A percentile compares a stretch with the other conserved stretches of the same genome.
Evolutionary conservation across 92 coral and sea anemone genomes (phyloP).

Genomic region (Bergia puertoricense): DNA sequence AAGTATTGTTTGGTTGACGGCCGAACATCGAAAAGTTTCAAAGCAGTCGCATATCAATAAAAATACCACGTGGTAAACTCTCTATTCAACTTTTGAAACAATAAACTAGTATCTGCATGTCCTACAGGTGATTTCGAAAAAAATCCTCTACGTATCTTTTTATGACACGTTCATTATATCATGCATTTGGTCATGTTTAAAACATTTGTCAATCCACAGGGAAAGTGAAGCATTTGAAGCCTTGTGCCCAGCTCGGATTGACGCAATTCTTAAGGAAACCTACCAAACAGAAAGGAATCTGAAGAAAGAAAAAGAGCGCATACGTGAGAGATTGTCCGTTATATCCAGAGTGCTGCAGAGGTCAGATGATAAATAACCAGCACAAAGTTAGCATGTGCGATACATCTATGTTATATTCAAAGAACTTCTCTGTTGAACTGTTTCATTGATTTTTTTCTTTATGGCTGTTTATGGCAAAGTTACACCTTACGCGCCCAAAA

Average conservation of each 20-base stretch:
- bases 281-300: constrained; percentile 85
- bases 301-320: constrained; percentile 89
- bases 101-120: too few relatives aligned
- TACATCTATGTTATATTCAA: not conserved
- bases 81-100: too few relatives aligned
- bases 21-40: too few relatives aligned
- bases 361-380: constrained; percentile 36
- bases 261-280: constrained; percentile 86
- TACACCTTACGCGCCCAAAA: too few relatives aligned
- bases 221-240: constrained; percentile 97
- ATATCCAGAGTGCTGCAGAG: constrained; percentile 83
- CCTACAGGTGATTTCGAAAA: too few relatives aligned
- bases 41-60: too few relatives aligned
- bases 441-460: too few relatives aligned
- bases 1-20: too few relatives aligned
- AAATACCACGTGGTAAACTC: too few relatives aligned
- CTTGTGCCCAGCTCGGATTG: constrained; percentile 84
- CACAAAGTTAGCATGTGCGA: not conserved
- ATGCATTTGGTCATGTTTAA: not conserved
- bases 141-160: too few relatives aligned
- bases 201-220: constrained; percentile 42
- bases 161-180: not conserved
- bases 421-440: too few relatives aligned
- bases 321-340: constrained; percentile 74
- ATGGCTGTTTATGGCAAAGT: too few relatives aligned